These are phyloP conservation scores for Drosophila melanica DNA, from an alignment of 1,140 invertebrate species.

Conservation along the genomic window DNA sequence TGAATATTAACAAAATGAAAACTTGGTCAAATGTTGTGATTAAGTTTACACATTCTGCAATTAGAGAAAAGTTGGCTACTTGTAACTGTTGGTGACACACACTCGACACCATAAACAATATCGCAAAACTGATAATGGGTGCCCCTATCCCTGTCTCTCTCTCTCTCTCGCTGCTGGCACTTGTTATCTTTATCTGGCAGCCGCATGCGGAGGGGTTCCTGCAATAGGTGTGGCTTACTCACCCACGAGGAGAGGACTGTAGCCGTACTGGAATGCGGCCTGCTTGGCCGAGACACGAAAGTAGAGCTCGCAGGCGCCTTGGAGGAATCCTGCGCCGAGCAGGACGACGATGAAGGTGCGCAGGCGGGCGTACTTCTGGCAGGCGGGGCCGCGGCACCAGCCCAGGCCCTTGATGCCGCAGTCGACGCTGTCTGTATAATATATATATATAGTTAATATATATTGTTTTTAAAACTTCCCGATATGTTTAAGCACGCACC, in stretches of 20 bases:
- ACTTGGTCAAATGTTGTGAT: constrained; percentile 40
- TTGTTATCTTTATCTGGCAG: neutral
- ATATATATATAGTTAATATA: too few relatives aligned
- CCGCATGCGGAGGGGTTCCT: constrained; percentile 22
- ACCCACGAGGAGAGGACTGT: constrained; percentile 85
- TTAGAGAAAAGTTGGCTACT: constrained; percentile 3
- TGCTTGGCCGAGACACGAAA: constrained; percentile 86
- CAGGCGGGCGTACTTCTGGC: constrained; percentile 86
- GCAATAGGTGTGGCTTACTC: constrained; percentile 44
- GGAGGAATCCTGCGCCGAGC: constrained; percentile 85
- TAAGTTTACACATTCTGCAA: constrained; percentile 46
- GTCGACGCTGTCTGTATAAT: constrained; percentile 85
- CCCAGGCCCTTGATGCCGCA: constrained; percentile 86
- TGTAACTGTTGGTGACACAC: constrained; percentile 25
- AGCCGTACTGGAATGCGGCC: constrained; percentile 85
- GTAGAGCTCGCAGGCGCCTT: constrained; percentile 86
- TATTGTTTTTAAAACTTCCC: too few relatives aligned
- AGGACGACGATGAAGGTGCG: constrained; percentile 85
- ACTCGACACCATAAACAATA: constrained; percentile 64
- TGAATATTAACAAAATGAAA: too few relatives aligned
- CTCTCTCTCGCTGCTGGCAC: constrained; percentile 2
- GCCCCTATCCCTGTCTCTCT: constrained; percentile 13
- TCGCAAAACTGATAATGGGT: constrained; percentile 73
- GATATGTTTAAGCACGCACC: constrained; percentile 62
- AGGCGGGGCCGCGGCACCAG: constrained; percentile 85